Evolutionary conservation across 2,113 vertebrate genomes (phyloP).

Genomic region (Bucco capensis): DNA sequence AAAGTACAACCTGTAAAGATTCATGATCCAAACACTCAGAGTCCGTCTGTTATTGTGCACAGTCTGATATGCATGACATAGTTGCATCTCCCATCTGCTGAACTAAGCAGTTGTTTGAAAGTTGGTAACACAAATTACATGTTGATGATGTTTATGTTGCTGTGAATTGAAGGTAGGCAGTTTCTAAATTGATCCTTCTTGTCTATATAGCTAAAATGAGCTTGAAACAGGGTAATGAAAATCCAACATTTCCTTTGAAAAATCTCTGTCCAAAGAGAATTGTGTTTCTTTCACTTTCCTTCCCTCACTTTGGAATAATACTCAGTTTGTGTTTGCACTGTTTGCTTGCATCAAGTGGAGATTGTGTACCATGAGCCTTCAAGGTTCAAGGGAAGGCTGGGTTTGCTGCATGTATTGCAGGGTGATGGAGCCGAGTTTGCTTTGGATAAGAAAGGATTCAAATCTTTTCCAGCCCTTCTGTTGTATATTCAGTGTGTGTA

Average conservation of each 20-base stretch:
- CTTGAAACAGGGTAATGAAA: neutral
- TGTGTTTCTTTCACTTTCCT: neutral
- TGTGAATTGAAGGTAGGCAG: neutral
- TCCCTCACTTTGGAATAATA: accelerated
- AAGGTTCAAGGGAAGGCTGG: neutral
- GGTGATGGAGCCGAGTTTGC: neutral
- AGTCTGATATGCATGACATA: accelerated
- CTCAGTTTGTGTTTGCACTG: neutral
- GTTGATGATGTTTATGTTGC: neutral
- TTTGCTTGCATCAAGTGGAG: neutral
- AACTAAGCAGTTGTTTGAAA: neutral
- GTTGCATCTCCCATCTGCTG: neutral
- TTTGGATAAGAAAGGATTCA: neutral
- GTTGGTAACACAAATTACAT: neutral
- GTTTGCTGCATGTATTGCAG: neutral
- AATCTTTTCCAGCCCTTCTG: neutral
- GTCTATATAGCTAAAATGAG: neutral
- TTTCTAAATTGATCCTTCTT: neutral
- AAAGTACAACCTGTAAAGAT: neutral
- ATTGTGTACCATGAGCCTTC: neutral
- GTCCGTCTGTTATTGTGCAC: neutral
- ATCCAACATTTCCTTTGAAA: neutral
- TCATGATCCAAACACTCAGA: neutral
- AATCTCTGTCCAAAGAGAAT: neutral
- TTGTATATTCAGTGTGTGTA: neutral